Evolutionary conservation across 1,140 invertebrate species (phyloP), one percentile per base, ranked within the genome.

Genomic region (Dendroctonus ponderosae): DNA sequence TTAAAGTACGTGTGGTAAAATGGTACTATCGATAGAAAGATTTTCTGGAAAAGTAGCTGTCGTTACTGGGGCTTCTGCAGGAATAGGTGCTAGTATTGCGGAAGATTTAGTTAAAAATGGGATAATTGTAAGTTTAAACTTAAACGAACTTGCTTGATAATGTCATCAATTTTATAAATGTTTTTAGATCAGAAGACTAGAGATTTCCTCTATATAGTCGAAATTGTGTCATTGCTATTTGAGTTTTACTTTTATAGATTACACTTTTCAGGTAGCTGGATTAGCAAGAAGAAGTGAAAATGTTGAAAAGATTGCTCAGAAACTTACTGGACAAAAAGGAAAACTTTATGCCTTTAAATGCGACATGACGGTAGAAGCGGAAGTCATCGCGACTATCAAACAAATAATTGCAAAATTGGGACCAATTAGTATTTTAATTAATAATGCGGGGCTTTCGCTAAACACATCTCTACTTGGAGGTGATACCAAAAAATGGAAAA

Each of bases 401-500:
- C 5, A 48, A 14, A 40, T 65, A n/a, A 57, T 9, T 12, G 7
- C 8, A 26, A 65, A 44, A n/a, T 15, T 65, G 14, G 62, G 62
- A 7, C 52, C 52, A 7, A 65, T 65, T 6, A 14, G 38, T 26
- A 65, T 65, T 57, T 65, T 65, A 42, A 46, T 65, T 6, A 65
- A 65, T 14, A 65, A 65, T 43, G 62, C 62, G 8, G 62, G 62
- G 39, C 7, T 65, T 0, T 46, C 26, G 14, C 53, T 14, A 15
- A 52, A 46, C 37, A 40, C 53, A 9, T 41, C 15, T 40, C 43
- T 65, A 12, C 26, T 60, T n/a, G 39, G 53, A 8, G 65, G 65
- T 8, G 65, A 67, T 44, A 67, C 54, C 6, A 61, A 63, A 15
- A 41, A 54, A 39, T 68, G 67, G 66, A 58, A 57, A 50, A 44